Evolutionary conservation across 2,888 invertebrate genomes (phyloP).

Genomic region (Digitonthophagus gazella): DNA sequence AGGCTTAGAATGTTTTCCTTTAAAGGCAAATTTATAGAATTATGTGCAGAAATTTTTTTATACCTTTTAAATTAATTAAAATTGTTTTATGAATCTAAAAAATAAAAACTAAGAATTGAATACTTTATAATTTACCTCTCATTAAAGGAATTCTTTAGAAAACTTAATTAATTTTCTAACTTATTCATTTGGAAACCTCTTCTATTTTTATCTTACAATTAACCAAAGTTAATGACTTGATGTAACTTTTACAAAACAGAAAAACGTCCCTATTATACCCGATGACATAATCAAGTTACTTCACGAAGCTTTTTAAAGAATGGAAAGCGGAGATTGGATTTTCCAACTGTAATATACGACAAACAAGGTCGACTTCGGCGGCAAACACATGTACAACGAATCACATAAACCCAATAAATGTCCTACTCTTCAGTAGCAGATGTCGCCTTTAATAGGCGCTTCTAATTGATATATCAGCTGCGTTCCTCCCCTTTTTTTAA

Average conservation of each 20-base stretch:
- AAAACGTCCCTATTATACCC: not conserved
- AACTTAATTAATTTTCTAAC: too few species aligned
- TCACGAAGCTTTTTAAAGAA: not conserved
- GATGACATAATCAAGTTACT: not conserved
- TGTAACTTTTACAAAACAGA: not conserved
- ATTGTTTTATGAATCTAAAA: too few species aligned
- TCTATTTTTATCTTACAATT: too few species aligned
- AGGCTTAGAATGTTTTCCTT: too few species aligned
- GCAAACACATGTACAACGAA: constrained; percentile 12
- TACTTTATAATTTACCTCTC: too few species aligned
- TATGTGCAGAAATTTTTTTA: too few species aligned
- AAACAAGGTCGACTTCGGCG: not conserved
- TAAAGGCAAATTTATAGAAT: too few species aligned
- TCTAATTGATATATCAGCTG: constrained; percentile 15
- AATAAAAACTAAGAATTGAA: too few species aligned
- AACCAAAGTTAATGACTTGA: too few species aligned
- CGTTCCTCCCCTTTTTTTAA: not conserved
- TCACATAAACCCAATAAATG: constrained; percentile 9
- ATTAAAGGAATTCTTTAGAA: too few species aligned
- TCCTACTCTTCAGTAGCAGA: constrained; percentile 3
- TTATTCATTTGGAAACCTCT: too few species aligned
- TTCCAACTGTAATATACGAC: not conserved
- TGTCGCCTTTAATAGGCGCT: constrained; percentile 6
- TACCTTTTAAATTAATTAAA: too few species aligned
- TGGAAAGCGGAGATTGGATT: not conserved